Percentiles rank a stretch among this genome's conserved stretches.
These are phyloP conservation scores for Rhynchophorus ferrugineus DNA, from an alignment of 1,140 invertebrate genomes.

Conservation along the genomic window DNA sequence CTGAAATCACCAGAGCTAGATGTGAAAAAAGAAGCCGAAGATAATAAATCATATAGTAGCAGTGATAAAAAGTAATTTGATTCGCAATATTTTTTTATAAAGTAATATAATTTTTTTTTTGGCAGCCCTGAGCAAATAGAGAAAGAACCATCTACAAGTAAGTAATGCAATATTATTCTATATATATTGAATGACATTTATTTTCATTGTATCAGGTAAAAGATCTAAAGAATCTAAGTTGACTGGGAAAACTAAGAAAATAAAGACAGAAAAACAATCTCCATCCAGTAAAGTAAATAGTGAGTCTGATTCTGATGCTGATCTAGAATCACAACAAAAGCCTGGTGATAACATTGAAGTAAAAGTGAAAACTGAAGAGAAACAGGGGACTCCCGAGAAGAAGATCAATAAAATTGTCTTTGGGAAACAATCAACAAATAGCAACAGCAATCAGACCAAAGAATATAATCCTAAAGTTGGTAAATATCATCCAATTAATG, in stretches of 20 bases:
- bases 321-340: no score
- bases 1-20: no score
- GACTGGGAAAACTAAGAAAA: conserved; percentile 5
- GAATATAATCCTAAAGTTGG: conserved; percentile 67
- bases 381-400: not conserved
- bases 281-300: conserved; percentile 3
- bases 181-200: no score
- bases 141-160: no score
- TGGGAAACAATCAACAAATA: not conserved
- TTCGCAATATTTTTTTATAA: no score
- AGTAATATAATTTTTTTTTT: no score
- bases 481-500: conserved; percentile 83
- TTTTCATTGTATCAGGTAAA: not conserved
- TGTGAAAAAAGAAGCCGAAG: no score
- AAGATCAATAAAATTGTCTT: not conserved
- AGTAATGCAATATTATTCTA: no score
- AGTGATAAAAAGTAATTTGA: no score
- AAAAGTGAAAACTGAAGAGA: not conserved
- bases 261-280: conserved; percentile 2
- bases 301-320: conserved; percentile 9
- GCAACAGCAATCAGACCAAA: not conserved
- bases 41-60: no score
- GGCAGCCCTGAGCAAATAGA: no score
- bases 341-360: not conserved
- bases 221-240: not conserved